These are phyloP conservation scores for Haliclona indistincta DNA, from an alignment of 37 sponge, comb jelly and placozoan species.

Conservation along the genomic window DNA sequence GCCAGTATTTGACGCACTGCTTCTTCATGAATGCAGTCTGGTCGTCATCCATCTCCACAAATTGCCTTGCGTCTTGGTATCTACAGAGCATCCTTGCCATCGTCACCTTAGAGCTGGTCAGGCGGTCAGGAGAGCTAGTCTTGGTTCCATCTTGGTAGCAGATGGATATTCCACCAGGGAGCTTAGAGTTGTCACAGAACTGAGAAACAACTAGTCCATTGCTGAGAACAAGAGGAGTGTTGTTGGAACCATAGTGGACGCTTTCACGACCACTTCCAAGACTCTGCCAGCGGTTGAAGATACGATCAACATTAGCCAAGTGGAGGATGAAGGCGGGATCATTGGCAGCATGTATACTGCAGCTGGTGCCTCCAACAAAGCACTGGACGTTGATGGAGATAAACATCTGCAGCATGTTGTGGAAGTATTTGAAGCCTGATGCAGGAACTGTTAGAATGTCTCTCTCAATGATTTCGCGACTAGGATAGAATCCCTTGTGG, in stretches of 20 bases:
- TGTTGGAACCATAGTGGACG: slow-evolving; percentile 7
- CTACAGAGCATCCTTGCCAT: no score
- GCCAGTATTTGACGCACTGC: no score
- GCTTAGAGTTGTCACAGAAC: slow-evolving; percentile 22
- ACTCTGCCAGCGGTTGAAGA: slow-evolving; percentile 32
- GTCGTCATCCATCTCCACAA: no score
- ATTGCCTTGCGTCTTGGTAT: no score
- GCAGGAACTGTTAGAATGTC: slow-evolving; percentile 39
- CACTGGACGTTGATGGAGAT: slow-evolving; percentile 28
- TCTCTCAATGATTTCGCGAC: slow-evolving; percentile 32
- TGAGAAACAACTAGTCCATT: slow-evolving; percentile 25
- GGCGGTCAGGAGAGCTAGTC: no score
- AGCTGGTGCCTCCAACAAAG: slow-evolving; percentile 29
- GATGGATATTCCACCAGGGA: slow-evolving; percentile 40
- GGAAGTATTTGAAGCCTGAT: slow-evolving; percentile 19
- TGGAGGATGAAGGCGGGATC: slow-evolving; percentile 33
- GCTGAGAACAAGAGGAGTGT: slow-evolving; percentile 4
- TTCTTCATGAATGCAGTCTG: no score
- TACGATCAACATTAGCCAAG: slow-evolving; percentile 7
- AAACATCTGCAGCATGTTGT: slow-evolving; percentile 48
- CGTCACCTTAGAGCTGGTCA: no score
- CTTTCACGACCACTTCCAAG: neutral
- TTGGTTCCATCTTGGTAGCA: no score
- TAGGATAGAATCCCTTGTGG: slow-evolving; percentile 37
- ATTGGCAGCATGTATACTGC: slow-evolving; percentile 10